A percentile compares a stretch with the other conserved stretches of the same genome.
phyloP scores from a whole-genome alignment of 2,113 vertebrate species.

The Microcebus ravelobensis region DNA sequence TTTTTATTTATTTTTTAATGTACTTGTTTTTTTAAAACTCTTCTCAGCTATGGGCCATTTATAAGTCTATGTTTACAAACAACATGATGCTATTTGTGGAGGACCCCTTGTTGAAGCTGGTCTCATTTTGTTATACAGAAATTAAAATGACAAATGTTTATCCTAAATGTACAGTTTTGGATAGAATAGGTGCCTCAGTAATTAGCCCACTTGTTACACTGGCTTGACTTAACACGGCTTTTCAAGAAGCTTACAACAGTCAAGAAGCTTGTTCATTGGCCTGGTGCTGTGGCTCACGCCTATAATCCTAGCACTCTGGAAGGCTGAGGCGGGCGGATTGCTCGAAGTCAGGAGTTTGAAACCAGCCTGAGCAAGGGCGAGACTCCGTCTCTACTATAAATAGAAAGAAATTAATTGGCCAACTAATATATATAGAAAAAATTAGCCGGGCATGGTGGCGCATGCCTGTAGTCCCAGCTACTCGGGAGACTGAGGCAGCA shows the following conservation, averaged over 20 bases:
- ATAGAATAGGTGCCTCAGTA: background rate
- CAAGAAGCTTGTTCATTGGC: background rate
- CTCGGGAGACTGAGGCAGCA: too few species aligned
- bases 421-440: too few species aligned
- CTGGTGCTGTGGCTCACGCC: too few species aligned
- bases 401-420: too few species aligned
- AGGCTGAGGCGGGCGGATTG: too few species aligned
- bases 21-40: background rate
- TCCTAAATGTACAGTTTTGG: background rate
- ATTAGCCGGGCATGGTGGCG: too few species aligned
- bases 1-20: background rate
- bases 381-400: too few species aligned
- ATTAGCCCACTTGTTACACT: background rate
- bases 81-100: background rate
- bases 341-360: too few species aligned
- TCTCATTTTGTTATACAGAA: background rate
- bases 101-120: background rate
- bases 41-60: background rate
- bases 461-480: too few species aligned
- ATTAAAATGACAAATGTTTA: background rate
- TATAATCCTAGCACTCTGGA: too few species aligned
- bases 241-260: background rate
- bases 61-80: conserved; percentile 6
- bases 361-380: too few species aligned
- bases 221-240: background rate